Evolutionary conservation across 1,140 invertebrate species (phyloP).

Genomic region (Drosophila nasuta): DNA sequence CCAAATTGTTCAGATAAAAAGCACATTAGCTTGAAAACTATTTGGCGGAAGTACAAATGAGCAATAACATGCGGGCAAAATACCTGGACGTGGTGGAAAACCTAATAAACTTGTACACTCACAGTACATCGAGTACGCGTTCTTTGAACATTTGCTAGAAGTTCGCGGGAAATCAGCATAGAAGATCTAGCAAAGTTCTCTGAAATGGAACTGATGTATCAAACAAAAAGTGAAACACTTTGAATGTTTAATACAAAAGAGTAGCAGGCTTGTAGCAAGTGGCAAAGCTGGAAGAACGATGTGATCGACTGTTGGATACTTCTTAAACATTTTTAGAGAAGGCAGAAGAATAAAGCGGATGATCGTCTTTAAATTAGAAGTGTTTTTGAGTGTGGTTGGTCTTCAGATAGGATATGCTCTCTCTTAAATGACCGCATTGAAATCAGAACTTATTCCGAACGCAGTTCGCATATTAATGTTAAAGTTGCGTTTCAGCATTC

Average conservation of each 20-base stretch:
- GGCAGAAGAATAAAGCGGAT: too few species aligned
- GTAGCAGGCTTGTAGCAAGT: not conserved
- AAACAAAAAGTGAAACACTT: not conserved
- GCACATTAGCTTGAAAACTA: slow-evolving; percentile 51
- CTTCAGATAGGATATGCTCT: too few species aligned
- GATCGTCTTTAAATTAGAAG: too few species aligned
- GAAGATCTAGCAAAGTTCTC: slow-evolving; percentile 13
- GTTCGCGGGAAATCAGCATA: slow-evolving; percentile 25
- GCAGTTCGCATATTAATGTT: too few species aligned
- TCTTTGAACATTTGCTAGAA: slow-evolving; percentile 5
- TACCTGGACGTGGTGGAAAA: not conserved
- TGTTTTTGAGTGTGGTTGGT: too few species aligned
- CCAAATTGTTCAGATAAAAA: slow-evolving; percentile 65
- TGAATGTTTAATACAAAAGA: not conserved
- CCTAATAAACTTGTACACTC: not conserved
- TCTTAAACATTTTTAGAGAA: too few species aligned
- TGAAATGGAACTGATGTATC: slow-evolving; percentile 18
- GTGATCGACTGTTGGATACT: too few species aligned
- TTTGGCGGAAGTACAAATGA: slow-evolving; percentile 54
- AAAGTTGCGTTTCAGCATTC: too few species aligned
- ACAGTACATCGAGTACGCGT: not conserved
- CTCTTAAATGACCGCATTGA: too few species aligned
- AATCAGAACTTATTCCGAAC: too few species aligned
- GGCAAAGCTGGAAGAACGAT: too few species aligned
- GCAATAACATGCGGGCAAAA: slow-evolving; percentile 26